These are phyloP conservation scores for Anthrax anthrax DNA, from an alignment of 2,888 invertebrate species.

Conservation along the genomic window DNA sequence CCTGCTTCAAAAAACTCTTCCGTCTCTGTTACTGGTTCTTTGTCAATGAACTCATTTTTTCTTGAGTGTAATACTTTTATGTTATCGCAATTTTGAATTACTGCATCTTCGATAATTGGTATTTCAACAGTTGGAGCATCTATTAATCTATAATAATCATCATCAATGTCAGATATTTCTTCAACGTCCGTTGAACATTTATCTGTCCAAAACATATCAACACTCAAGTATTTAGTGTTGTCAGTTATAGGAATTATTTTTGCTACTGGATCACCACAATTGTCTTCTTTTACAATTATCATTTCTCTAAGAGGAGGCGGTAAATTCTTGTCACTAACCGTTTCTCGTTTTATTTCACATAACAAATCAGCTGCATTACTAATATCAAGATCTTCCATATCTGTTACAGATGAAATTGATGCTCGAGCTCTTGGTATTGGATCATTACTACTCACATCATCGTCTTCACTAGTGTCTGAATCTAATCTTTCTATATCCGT, in stretches of 20 bases:
- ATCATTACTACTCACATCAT: conserved; percentile 15
- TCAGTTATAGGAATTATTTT: conserved; percentile 36
- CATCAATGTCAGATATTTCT: conserved; percentile 21
- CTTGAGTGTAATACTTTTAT: conserved; percentile 18
- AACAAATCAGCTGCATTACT: conserved; percentile 15
- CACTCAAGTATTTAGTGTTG: conserved; percentile 16
- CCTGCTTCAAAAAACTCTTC: conserved; percentile 34
- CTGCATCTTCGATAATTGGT: conserved; percentile 19
- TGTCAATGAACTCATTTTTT: conserved; percentile 13
- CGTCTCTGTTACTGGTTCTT: conserved; percentile 35
- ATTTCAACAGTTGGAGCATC: conserved; percentile 12
- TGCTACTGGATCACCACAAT: conserved; percentile 32
- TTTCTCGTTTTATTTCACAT: conserved; percentile 4
- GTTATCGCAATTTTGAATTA: conserved; percentile 14
- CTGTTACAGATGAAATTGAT: conserved; percentile 26
- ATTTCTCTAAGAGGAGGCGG: conserved; percentile 37
- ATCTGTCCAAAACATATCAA: conserved; percentile 1
- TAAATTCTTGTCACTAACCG: conserved; percentile 19
- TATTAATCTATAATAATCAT: background rate
- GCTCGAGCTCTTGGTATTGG: conserved; percentile 25
- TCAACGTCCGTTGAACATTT: conserved; percentile 29
- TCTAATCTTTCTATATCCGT: conserved; percentile 39
- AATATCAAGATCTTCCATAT: conserved; percentile 27
- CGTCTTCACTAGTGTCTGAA: conserved; percentile 12
- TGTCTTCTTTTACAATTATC: conserved; percentile 31